Base-by-base conservation (phyloP, 2,797 vertebrate species). In the Rachycentron canadum region DNA sequence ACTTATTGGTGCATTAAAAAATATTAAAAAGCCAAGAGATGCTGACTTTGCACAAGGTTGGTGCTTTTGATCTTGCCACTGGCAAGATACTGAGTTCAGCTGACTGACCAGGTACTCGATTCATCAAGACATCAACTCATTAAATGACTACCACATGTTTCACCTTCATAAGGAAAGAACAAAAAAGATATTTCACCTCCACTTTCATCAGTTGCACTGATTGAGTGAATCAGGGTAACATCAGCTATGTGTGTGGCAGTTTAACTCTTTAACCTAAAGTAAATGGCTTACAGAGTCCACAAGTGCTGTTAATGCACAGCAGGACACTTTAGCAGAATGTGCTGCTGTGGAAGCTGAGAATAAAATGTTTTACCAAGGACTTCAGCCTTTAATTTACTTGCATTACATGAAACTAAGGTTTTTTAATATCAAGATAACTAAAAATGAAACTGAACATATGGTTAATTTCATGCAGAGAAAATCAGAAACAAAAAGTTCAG, bases 81-180 rank as follows among this genome's bases (percentile, higher is more conserved):
- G 84, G 77, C 53, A 34, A 73, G 47, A 81, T 61, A 47, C 59
- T 50, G 69, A 78, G 69, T 52, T 65, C 55, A 83, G 52, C 40
- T 57, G 55, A 61, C 49, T 64, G 32, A 73, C 78, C 83, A 84
- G 68, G 53, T 80, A 66, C 49, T 69, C 28, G 74, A 84, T 88
- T 72, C 49, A 78, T 86, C 52, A 67, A 59, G 36, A 80, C 68
- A 75, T 75, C 57, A 73, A 60, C 50, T 55, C 49, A 56, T 79
- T 56, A 78, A 84, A 87, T 86, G 50, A 78, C 28, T 68, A 79
- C 76, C 87, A 83, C 11, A 82, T 75, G 64, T 78, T 88, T 83
- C 59, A 78, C 66, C 60, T 72, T 82, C n/a, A 59, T 25, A 50
- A 38, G 34, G 53, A 81, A 70, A 32, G 23, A 28, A 68, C n/a